Evolutionary conservation across 1,140 invertebrate genomes (phyloP).

Genomic region (Drosophila gunungcola): DNA sequence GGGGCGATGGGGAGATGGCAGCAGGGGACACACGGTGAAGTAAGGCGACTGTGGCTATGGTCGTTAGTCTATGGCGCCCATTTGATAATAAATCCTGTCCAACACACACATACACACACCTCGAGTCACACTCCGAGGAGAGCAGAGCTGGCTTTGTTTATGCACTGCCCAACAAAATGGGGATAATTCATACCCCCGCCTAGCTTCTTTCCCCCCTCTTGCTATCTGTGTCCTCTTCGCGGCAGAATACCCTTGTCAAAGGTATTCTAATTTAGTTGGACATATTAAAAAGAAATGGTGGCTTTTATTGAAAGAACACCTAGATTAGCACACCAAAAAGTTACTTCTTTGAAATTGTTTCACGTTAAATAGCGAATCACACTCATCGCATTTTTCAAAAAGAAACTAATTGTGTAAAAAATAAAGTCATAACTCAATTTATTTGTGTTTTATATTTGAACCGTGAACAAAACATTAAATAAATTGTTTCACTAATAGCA

Average conservation of each 20-base stretch:
- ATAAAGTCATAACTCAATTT: too few species aligned
- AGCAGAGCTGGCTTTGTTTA: conserved; percentile 61
- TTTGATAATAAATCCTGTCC: conserved; percentile 78
- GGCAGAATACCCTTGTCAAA: conserved; percentile 6
- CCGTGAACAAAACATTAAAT: too few species aligned
- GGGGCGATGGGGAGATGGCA: not conserved
- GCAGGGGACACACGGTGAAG: conserved; percentile 1
- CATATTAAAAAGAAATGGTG: not conserved
- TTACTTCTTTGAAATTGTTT: too few species aligned
- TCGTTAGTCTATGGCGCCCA: conserved; percentile 79
- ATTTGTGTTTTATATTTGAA: too few species aligned
- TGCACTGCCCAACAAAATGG: conserved; percentile 63
- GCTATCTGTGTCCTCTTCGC: conserved; percentile 13
- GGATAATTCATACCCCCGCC: conserved; percentile 20
- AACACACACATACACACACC: conserved; percentile 39
- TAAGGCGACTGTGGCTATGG: conserved; percentile 57
- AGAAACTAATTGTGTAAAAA: too few species aligned
- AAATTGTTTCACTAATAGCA: too few species aligned
- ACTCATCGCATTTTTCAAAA: too few species aligned
- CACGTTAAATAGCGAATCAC: too few species aligned
- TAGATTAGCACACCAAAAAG: too few species aligned
- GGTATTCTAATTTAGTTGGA: not conserved
- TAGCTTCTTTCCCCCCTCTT: not conserved
- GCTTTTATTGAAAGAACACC: not conserved
- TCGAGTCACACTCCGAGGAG: conserved; percentile 27